A percentile compares a stretch with the other conserved stretches of the same genome.
Evolutionary conservation across 2,113 vertebrate genomes (phyloP).

Genomic region (Balaenoptera acutorostrata): DNA sequence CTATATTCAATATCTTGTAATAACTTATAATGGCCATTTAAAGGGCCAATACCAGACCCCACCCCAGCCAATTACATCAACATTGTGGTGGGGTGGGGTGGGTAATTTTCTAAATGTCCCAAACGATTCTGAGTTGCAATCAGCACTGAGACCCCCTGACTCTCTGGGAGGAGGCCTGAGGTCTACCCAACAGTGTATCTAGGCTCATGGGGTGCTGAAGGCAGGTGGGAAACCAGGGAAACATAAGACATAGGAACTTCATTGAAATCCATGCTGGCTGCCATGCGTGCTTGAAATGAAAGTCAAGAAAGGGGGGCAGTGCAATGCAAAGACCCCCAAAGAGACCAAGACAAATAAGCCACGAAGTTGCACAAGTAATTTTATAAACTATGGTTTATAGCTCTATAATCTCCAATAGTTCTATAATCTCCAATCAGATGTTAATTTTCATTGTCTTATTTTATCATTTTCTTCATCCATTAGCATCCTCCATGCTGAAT

Average conservation of each 20-base stretch:
- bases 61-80: not conserved
- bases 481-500: not conserved
- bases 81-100: not conserved
- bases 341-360: not conserved
- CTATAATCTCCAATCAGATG: not conserved
- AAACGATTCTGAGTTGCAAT: not conserved
- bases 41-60: not conserved
- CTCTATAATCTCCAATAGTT: not conserved
- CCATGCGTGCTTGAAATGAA: not conserved
- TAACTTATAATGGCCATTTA: too few relatives aligned
- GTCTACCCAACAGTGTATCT: too few relatives aligned
- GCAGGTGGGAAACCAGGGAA: too few relatives aligned
- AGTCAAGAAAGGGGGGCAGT: not conserved
- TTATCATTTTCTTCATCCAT: not conserved
- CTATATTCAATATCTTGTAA: too few relatives aligned
- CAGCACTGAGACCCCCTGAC: not conserved
- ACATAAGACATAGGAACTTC: not conserved
- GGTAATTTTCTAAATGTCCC: not conserved
- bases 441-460: not conserved
- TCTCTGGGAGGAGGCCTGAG: not conserved
- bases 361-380: not conserved
- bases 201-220: not conserved
- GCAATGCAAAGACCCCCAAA: not conserved
- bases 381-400: not conserved
- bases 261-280: fast-evolving